These are phyloP conservation scores for Pluvianellus socialis DNA, from an alignment of 2,113 vertebrate species.

Conservation along the genomic window DNA sequence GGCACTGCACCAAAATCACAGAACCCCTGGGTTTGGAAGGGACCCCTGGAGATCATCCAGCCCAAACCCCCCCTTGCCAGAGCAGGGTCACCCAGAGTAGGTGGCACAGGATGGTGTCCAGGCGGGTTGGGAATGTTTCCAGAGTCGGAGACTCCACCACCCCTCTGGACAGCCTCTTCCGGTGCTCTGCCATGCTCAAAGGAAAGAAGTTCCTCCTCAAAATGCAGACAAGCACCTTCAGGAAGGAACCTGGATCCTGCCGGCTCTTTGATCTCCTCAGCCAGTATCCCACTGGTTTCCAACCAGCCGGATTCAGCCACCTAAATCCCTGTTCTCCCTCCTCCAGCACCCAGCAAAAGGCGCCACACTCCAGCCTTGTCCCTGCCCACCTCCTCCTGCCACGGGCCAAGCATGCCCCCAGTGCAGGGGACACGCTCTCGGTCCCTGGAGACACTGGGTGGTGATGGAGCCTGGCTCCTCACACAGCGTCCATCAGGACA, in stretches of 20 bases:
- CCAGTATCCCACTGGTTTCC: background rate
- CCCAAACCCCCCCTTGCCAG: no score
- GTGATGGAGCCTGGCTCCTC: background rate
- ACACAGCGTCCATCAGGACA: background rate
- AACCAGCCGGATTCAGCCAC: background rate
- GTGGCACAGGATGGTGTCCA: no score
- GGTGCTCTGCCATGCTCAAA: no score
- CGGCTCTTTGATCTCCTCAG: background rate
- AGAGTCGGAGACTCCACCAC: no score
- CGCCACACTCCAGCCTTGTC: background rate
- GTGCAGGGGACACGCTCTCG: fast-evolving
- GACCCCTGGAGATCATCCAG: no score
- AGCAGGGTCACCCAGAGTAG: no score
- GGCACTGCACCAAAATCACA: background rate
- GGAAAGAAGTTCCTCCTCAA: no score
- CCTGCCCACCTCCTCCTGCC: background rate
- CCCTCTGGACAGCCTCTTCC: no score
- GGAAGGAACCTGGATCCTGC: background rate
- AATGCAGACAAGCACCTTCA: background rate
- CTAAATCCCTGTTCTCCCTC: background rate
- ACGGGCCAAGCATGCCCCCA: fast-evolving
- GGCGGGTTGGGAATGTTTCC: no score
- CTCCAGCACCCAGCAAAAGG: background rate
- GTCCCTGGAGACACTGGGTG: background rate
- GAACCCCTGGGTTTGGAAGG: no score